These are phyloP conservation scores for Scartelaos histophorus DNA, from an alignment of 2,113 vertebrate species.

Conservation along the genomic window DNA sequence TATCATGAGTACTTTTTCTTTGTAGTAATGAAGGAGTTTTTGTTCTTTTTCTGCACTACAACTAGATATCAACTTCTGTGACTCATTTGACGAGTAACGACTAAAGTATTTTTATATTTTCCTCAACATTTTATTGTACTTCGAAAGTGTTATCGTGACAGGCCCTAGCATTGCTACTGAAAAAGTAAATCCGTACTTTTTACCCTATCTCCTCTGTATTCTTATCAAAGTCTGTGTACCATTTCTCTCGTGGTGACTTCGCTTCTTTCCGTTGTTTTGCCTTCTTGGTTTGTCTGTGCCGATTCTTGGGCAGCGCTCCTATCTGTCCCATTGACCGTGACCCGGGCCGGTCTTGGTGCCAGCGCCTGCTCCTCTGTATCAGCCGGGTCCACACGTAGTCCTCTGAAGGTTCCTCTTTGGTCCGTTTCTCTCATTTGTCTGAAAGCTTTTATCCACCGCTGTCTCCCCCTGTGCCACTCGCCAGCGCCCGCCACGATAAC, in stretches of 20 bases:
- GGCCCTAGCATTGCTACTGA: neutral
- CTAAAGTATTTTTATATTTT: no score
- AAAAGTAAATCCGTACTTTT: neutral
- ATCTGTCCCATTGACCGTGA: constrained; percentile 57
- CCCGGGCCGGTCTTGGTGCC: constrained; percentile 58
- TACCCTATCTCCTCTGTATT: constrained; percentile 29
- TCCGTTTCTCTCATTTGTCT: constrained; percentile 42
- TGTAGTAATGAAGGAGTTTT: no score
- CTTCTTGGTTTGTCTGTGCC: constrained; percentile 60
- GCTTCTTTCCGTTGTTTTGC: constrained; percentile 7
- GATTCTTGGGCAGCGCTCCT: constrained; percentile 45
- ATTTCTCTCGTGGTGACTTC: constrained; percentile 42
- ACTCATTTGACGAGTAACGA: no score
- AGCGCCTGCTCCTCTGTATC: constrained; percentile 45
- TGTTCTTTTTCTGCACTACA: no score
- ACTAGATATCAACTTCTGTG: no score
- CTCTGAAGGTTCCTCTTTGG: constrained; percentile 59
- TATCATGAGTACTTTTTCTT: no score
- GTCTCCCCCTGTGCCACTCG: constrained; percentile 56
- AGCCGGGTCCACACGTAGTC: constrained; percentile 20
- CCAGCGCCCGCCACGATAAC: constrained; percentile 65
- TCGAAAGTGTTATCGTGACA: no score
- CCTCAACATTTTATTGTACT: no score
- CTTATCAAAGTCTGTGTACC: constrained; percentile 60
- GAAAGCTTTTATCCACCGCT: constrained; percentile 49